Evolutionary conservation across 2,113 vertebrate genomes (phyloP), one percentile per base, ranked within the genome.

Genomic region (Oreotrochilus melanogaster): DNA sequence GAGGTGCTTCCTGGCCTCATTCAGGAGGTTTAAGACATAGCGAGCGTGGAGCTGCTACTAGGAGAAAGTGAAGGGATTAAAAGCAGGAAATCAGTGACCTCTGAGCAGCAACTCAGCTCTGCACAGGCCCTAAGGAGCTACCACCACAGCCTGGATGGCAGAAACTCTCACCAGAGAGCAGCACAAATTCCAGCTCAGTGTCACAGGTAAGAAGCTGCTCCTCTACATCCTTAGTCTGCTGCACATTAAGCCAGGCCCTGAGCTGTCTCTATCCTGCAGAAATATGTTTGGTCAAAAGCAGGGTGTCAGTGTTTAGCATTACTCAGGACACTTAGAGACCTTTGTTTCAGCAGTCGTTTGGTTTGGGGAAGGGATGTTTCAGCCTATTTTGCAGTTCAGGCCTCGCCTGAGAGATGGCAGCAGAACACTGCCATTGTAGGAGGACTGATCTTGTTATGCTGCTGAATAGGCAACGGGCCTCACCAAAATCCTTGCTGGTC

Each of bases 21-120:
- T 97, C 66, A 99, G 98, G 92, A 99, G 98, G 92, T 98, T 98
- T 94, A 99, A 97, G 95, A 99, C 99, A 37, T 99, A 99, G 11
- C 98, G 98, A 95, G 99, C 98, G 2, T 99, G 99, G 91, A 99
- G 99, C 98, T 99, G 98, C 99, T 99, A 98, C 98, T 98, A 85
- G 98, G 98, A 98, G 82, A 97, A 98, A 98, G 74, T 21, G 23
- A 69, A 80, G 62, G 65, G 57, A 71, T 93, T 86, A 93, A 92
- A 92, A 92, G 87, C 85, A 81, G 94, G 95, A 66, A 88, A 88
- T 74, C 42, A 43, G n/a, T 19, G 53, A 39, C 31, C 31, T 72
- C 61, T 51, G 48, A 83, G 53, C 87, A 93, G 33, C 66, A 54
- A 19, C 3, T 0, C 33, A 19, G 73, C 11, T 58, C 33, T 81